Percentiles rank a stretch among this genome's conserved stretches.
Evolutionary conservation across 2,888 invertebrate genomes (phyloP).

Genomic region (Morpho helenor): DNA sequence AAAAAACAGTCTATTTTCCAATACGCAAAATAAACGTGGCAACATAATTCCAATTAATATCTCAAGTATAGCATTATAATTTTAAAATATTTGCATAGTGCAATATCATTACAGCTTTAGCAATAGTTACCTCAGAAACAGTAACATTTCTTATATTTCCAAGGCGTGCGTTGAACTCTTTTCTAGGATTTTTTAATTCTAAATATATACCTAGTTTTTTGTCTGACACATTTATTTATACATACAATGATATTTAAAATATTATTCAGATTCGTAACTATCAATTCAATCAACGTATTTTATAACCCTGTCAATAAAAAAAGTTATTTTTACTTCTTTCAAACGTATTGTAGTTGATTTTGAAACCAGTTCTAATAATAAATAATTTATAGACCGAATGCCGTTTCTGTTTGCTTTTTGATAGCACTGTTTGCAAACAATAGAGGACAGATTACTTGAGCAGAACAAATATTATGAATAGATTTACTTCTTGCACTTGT

Average conservation of each 20-base stretch:
- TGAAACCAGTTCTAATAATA: background rate
- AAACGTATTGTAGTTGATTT: background rate
- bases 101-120: background rate
- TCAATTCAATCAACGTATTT: too few relatives aligned
- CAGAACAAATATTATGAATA: conserved; percentile 41
- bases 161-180: conserved; percentile 69
- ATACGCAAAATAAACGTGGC: background rate
- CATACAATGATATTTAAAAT: background rate
- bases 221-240: background rate
- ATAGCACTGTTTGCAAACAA: conserved; percentile 38
- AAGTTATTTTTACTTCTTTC: too few relatives aligned
- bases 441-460: conserved; percentile 35
- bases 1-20: background rate
- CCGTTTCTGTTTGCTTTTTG: conserved; percentile 33
- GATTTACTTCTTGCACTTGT: conserved; percentile 25
- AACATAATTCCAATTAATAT: background rate
- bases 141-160: conserved; percentile 12
- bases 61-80: background rate
- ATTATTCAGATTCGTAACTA: background rate
- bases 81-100: background rate
- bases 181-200: conserved; percentile 36
- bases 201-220: background rate
- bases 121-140: conserved; percentile 5
- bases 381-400: conserved; percentile 5
- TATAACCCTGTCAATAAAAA: too few relatives aligned